A percentile compares a stretch with the other conserved stretches of the same genome.
phyloP scores from a whole-genome alignment of 1,140 invertebrate genomes.

The Telenomus remus region DNA sequence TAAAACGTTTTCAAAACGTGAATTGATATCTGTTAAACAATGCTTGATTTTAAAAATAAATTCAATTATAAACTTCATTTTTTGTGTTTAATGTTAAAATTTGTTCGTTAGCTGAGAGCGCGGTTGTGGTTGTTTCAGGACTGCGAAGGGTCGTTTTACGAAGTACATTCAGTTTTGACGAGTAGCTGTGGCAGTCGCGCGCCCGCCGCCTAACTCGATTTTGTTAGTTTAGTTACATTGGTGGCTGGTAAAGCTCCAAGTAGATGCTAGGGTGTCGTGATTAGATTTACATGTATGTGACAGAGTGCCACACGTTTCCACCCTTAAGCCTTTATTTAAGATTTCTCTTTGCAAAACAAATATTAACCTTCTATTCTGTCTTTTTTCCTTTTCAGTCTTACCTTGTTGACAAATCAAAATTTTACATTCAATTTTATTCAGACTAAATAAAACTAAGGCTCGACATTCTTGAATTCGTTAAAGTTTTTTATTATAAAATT shows the following conservation, averaged over 20 bases:
- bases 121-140: constrained; percentile 43
- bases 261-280: constrained; percentile 66
- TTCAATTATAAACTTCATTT: too few species aligned
- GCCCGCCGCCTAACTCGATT: constrained; percentile 68
- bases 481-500: too few species aligned
- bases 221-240: constrained; percentile 72
- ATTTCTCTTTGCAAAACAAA: constrained; percentile 52
- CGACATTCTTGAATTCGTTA: too few species aligned
- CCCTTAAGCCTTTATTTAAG: constrained; percentile 55
- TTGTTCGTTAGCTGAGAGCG: constrained; percentile 47
- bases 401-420: background rate
- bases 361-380: constrained; percentile 36
- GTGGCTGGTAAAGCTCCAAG: constrained; percentile 69
- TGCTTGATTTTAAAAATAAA: too few species aligned
- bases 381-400: constrained; percentile 1
- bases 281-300: constrained; percentile 69
- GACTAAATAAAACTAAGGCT: too few species aligned
- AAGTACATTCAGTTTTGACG: constrained; percentile 67
- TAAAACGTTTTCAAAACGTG: too few species aligned
- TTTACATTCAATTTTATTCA: background rate
- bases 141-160: constrained; percentile 48
- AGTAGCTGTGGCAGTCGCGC: constrained; percentile 64
- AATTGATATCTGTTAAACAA: too few species aligned
- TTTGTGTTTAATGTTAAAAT: constrained; percentile 18
- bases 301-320: constrained; percentile 16